phyloP scores from a whole-genome alignment of 2,113 vertebrate genomes.

The Papio anubis region DNA sequence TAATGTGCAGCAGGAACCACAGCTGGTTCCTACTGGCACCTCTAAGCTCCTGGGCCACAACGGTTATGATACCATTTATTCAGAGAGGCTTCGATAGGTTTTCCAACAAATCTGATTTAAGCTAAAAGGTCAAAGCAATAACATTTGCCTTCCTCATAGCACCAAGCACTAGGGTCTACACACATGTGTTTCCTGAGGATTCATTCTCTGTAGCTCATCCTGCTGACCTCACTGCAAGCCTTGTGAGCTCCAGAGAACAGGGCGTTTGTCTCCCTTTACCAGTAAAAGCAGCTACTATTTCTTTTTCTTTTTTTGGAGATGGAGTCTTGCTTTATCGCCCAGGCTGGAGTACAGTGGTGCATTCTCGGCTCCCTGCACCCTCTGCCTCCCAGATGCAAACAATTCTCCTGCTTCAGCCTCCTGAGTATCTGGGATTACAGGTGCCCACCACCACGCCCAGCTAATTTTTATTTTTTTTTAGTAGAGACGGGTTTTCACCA shows the following conservation, averaged over 20 bases:
- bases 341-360: too few species aligned
- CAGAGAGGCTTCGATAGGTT: neutral
- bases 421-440: too few species aligned
- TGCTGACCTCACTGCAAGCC: neutral
- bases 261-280: neutral
- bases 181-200: neutral
- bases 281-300: too few species aligned
- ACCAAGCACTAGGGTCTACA: neutral
- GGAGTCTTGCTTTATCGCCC: too few species aligned
- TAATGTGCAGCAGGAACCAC: neutral
- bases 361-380: too few species aligned
- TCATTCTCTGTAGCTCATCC: neutral
- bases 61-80: neutral
- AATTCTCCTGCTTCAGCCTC: too few species aligned
- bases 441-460: too few species aligned
- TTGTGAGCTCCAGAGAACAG: neutral
- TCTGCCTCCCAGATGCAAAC: too few species aligned
- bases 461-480: too few species aligned
- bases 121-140: neutral
- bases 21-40: neutral
- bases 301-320: too few species aligned
- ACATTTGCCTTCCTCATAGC: neutral
- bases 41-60: neutral
- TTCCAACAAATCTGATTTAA: neutral
- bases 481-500: too few species aligned